Evolutionary conservation across 2,113 vertebrate genomes (phyloP).

Genomic region (Leptosomus discolor): DNA sequence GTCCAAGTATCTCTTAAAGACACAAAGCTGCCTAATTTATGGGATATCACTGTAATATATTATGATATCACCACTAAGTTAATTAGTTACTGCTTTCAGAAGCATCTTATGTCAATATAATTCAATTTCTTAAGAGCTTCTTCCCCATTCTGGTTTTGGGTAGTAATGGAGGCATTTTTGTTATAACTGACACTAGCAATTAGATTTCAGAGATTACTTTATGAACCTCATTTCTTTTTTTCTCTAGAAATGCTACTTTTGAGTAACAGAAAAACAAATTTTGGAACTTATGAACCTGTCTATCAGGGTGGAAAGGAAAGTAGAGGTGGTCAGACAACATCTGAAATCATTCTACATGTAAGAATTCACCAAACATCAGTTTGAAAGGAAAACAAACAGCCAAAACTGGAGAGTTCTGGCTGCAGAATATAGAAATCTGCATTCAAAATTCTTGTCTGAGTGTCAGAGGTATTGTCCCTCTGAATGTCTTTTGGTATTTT

Average conservation of each 20-base stretch:
- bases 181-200: neutral
- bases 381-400: neutral
- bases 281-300: neutral
- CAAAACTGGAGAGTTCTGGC: neutral
- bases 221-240: neutral
- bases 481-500: fast-evolving
- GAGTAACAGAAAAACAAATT: neutral
- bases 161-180: neutral
- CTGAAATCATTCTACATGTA: neutral
- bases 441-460: neutral
- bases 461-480: neutral
- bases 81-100: constrained; percentile 31
- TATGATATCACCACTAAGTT: neutral
- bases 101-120: constrained; percentile 5
- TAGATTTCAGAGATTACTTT: constrained; percentile 15
- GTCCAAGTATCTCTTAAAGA: neutral
- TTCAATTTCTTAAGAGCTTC: neutral
- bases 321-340: neutral
- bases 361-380: neutral
- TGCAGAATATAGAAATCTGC: neutral
- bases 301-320: neutral
- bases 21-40: neutral
- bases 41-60: neutral
- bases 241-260: neutral
- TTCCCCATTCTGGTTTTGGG: neutral